phyloP scores from a whole-genome alignment of 37 sponge, comb jelly and placozoan species.

The Chondrosia reniformis region DNA sequence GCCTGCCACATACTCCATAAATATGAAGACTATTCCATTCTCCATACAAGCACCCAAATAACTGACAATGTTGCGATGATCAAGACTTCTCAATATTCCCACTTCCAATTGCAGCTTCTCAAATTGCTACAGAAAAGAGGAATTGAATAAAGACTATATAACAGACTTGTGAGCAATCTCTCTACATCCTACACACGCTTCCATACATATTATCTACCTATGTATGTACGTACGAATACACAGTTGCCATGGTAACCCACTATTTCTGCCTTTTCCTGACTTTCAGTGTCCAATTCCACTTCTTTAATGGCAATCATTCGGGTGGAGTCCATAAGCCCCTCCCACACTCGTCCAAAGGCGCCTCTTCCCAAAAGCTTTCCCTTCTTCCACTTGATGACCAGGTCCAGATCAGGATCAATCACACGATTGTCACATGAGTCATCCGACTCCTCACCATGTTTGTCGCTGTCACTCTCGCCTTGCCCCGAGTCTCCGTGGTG shows the following conservation, averaged over 20 bases:
- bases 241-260: too few species aligned
- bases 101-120: constrained; percentile 79
- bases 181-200: too few species aligned
- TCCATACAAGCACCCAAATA: constrained; percentile 80
- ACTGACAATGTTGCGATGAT: constrained; percentile 79
- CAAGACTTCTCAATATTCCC: constrained; percentile 68
- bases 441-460: constrained; percentile 6
- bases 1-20: constrained; percentile 92
- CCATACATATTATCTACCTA: too few species aligned
- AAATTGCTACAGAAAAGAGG: constrained; percentile 64
- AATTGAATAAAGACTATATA: background rate
- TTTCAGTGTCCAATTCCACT: constrained; percentile 73
- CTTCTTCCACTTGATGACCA: constrained; percentile 69
- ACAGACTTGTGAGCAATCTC: too few species aligned
- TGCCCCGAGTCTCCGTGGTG: constrained; percentile 20
- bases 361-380: constrained; percentile 82
- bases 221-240: too few species aligned
- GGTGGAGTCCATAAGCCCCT: constrained; percentile 72
- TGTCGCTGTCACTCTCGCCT: constrained; percentile 40
- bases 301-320: constrained; percentile 89
- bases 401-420: constrained; percentile 1
- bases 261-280: constrained; percentile 50
- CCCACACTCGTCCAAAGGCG: constrained; percentile 79
- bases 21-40: constrained; percentile 63
- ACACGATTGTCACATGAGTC: constrained; percentile 10